phyloP scores from a whole-genome alignment of 2,888 invertebrate genomes.

The Villa cingulata region DNA sequence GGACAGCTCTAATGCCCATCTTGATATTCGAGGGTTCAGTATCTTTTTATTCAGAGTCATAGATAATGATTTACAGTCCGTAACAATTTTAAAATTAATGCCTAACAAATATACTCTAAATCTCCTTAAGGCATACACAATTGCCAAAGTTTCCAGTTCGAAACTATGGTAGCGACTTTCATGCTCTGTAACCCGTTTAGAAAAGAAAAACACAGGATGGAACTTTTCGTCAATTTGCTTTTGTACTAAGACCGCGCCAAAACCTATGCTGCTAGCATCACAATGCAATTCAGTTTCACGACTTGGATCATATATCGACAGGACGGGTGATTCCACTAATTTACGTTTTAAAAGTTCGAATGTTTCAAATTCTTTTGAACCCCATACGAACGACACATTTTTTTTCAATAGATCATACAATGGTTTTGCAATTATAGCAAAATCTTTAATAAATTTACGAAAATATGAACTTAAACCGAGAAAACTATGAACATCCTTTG shows the following conservation, averaged over 20 bases:
- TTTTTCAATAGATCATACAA: slow-evolving; percentile 14
- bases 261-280: too few relatives aligned
- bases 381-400: slow-evolving; percentile 16
- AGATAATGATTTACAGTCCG: slow-evolving; percentile 6
- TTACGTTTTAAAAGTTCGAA: slow-evolving; percentile 15
- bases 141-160: slow-evolving; percentile 24
- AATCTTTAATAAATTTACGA: too few relatives aligned
- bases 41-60: slow-evolving; percentile 12
- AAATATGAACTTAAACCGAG: too few relatives aligned
- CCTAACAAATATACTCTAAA: slow-evolving; percentile 22
- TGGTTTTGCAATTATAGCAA: slow-evolving; percentile 3
- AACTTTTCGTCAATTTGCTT: too few relatives aligned
- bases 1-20: slow-evolving; percentile 16
- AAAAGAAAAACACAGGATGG: slow-evolving; percentile 12
- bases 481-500: slow-evolving; percentile 13
- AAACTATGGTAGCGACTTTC: slow-evolving; percentile 22
- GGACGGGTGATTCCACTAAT: slow-evolving; percentile 5
- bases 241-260: too few relatives aligned
- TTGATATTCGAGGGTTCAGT: slow-evolving; percentile 15
- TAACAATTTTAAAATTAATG: slow-evolving; percentile 19
- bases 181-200: slow-evolving; percentile 17
- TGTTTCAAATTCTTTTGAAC: slow-evolving; percentile 12
- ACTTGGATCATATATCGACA: too few relatives aligned
- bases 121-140: slow-evolving; percentile 21
- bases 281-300: too few relatives aligned